Evolutionary conservation across 2,888 invertebrate species (phyloP), one percentile per base, ranked within the genome.

Genomic region (Gymnosoma rotundatum): DNA sequence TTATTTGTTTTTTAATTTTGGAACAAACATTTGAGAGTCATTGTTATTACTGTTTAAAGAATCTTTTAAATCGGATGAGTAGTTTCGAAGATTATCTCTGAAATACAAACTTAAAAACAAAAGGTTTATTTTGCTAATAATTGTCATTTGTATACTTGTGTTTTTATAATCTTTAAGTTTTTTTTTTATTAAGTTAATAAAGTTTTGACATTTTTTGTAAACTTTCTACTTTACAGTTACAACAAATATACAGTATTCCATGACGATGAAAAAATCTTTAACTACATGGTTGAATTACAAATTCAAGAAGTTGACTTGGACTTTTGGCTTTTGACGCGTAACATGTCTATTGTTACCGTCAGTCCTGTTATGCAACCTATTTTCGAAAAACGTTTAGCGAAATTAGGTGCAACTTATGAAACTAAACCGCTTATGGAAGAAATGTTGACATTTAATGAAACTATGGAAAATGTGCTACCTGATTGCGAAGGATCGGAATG

Each of bases 281-380:
- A 88, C 1, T 90, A 91, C 58, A 89, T 92, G 90, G 90, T 92
- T 16, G 88, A 90, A 25, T 79, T 92, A 64, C 91, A 92, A 86
- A 90, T 88, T 0, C 88, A 88, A 12, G 89, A 88, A 36, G 87
- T 89, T 5, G 88, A 88, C 42, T 83, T 92, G 80, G 92, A 92
- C 80, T 92, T 92, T 78, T 92, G 92, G 92, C 86, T 92, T 42
- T 87, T 92, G 8, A 88, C 92, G 16, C 89, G 90, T 6, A 92
- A 92, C 78, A 87, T 89, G 87, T 91, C 92, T 78, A 89, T 92
- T 6, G 88, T 92, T 45, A 88, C 91, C 5, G 92, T 91, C n/a
- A 87, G 90, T 12, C 92, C 92, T 0, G 72, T 76, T 32, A 83
- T 88, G 67, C 90, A 91, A 75, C 78, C 86, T 0, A 80, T 87